These are phyloP conservation scores for Pterocles orientalis DNA, from an alignment of 2,113 vertebrate species.

Conservation along the genomic window DNA sequence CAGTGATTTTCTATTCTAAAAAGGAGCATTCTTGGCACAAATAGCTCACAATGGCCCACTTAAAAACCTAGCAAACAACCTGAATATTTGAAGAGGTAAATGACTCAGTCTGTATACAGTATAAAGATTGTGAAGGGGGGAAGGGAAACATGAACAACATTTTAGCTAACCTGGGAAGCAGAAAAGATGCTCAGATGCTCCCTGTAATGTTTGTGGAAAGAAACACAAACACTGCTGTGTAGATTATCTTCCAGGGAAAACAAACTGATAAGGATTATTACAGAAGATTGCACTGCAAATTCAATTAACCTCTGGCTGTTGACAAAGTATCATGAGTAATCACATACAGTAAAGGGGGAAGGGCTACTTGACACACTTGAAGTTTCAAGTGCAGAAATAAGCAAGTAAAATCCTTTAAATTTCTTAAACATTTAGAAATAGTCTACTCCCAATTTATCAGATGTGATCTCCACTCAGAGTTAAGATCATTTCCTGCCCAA, in stretches of 20 bases:
- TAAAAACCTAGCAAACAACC: slow-evolving; percentile 2
- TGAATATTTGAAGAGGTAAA: background rate
- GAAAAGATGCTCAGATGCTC: background rate
- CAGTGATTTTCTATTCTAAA: background rate
- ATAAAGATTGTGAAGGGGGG: background rate
- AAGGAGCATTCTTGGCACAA: background rate
- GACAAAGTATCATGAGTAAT: background rate
- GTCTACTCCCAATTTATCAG: background rate
- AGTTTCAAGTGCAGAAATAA: background rate
- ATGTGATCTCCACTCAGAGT: background rate
- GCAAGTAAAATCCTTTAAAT: background rate
- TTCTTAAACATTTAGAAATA: background rate
- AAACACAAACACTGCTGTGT: background rate
- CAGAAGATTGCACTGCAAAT: background rate
- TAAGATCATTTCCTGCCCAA: background rate
- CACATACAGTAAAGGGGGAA: background rate
- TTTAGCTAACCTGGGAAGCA: background rate
- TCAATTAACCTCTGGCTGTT: background rate
- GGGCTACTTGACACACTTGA: background rate
- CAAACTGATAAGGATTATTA: background rate
- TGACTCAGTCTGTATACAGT: background rate
- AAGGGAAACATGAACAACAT: background rate
- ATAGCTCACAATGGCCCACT: background rate
- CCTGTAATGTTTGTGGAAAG: background rate
- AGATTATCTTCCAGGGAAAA: background rate